Evolutionary conservation across 2,113 vertebrate species (phyloP), one percentile per base, ranked within the genome.

Genomic region (Colaptes auratus): DNA sequence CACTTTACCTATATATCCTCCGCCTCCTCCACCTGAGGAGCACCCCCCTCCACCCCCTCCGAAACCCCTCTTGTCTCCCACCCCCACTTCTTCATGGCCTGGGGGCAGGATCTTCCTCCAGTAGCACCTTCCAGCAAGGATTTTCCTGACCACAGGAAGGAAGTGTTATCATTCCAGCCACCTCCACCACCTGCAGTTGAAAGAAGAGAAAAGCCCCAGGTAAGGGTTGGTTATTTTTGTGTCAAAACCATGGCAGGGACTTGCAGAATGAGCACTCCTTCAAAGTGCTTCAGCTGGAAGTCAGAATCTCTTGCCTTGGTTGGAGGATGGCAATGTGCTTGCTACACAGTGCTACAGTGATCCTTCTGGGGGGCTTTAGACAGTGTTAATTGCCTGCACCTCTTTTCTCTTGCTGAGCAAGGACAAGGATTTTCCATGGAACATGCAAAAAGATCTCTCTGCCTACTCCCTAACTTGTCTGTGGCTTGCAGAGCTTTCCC

Each of bases 41-140:
- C 99, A 99, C 96, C 99, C 99, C 85, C 99, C 99, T 42, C 99
- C 99, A 82, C 99, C 99, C 75, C 99, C 99, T 92, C 99, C 99
- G 79, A 99, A 99, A 95, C 99, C 99, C 99, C 99, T 73, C 97
- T 98, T 95, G 98, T 99, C 98, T 98, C 98, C 99, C 99, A 99
- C 97, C 98, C 98, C 97, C 98, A 98, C 96, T 98, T 99, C 96
- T 98, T 98, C 97, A 97, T 97, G 97, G 98, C 98, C 96, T 98
- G 98, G 97, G 98, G 98, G 98, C 99, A 99, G 95, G 99, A 98
- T 96, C 98, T 98, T 95, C 99, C 99, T 96, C 99, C 99, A 72
- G 98, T 98, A 92, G 98, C 98, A 66, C 99, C 99, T 94, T 99
- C 98, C 95, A 98, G 94, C 95, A 99, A 98, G 31, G 99, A 99